Percentiles rank a stretch among this genome's conserved stretches.
Conservation (phyloP, 1,140 invertebrate genomes). For the Macrotrachela quadricornifera region DNA sequence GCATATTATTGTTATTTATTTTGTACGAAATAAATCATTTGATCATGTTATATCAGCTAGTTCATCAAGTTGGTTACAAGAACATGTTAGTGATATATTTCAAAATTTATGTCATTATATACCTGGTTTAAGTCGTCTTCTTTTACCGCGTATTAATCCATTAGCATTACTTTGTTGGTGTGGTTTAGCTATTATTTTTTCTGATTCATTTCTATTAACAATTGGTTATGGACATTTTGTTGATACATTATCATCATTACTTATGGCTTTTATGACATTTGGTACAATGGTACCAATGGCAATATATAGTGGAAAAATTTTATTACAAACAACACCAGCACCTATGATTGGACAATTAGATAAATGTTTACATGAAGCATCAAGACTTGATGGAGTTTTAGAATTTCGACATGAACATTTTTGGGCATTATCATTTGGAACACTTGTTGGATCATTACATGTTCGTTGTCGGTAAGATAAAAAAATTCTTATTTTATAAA, state of each 20-base stretch:
- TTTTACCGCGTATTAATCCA: constrained; percentile 34
- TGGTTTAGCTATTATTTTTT: constrained; percentile 27
- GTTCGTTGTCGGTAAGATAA: constrained; percentile 24
- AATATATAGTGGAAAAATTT: constrained; percentile 36
- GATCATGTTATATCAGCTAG: constrained; percentile 34
- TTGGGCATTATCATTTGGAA: constrained; percentile 46
- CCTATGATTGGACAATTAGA: constrained; percentile 39
- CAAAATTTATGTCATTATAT: constrained; percentile 33
- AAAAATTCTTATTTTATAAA: too few species aligned
- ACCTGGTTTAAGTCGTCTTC: constrained; percentile 31
- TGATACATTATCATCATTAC: constrained; percentile 35
- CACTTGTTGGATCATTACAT: constrained; percentile 39
- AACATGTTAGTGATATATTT: constrained; percentile 35
- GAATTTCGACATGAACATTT: constrained; percentile 47
- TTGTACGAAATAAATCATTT: constrained; percentile 35
- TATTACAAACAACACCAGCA: constrained; percentile 39
- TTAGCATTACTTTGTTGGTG: constrained; percentile 31
- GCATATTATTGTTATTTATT: constrained; percentile 33
- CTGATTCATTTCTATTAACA: constrained; percentile 25
- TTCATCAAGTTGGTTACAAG: constrained; percentile 36
- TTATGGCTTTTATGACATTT: constrained; percentile 35
- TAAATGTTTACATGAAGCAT: constrained; percentile 40
- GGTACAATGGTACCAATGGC: constrained; percentile 39
- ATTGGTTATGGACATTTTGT: constrained; percentile 17
- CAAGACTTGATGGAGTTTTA: constrained; percentile 45